Percentiles rank a stretch among this genome's conserved stretches.
Evolutionary conservation across 1,140 invertebrate species (phyloP).

Genomic region (Mycetomoellerius zeteki): DNA sequence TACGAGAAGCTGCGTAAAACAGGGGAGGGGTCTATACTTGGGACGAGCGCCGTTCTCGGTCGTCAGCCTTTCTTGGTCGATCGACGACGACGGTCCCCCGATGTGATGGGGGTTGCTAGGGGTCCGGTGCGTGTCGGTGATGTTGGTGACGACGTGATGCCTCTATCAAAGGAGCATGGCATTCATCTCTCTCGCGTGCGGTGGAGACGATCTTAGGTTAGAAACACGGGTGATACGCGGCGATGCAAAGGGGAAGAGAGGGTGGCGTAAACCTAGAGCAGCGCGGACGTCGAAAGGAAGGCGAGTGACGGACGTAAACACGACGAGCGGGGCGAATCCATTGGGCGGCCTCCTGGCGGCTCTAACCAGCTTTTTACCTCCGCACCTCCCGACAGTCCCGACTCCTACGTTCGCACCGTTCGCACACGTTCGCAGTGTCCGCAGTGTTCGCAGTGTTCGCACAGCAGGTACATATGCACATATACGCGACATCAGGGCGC

Average conservation of each 20-base stretch:
- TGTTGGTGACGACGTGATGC: conserved; percentile 59
- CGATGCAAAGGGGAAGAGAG: neutral
- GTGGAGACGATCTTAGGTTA: conserved; percentile 36
- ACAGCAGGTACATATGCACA: neutral
- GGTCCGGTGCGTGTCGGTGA: conserved; percentile 38
- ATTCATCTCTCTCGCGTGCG: conserved; percentile 67
- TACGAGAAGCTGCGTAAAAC: conserved; percentile 30
- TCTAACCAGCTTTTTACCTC: conserved; percentile 68
- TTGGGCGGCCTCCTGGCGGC: conserved; percentile 70
- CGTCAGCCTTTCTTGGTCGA: conserved; percentile 53
- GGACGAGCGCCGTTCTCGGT: conserved; percentile 62
- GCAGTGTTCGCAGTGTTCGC: too few species aligned
- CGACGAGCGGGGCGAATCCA: conserved; percentile 68
- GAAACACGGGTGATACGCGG: conserved; percentile 35
- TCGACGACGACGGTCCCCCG: conserved; percentile 11
- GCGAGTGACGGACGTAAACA: conserved; percentile 72
- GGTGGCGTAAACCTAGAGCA: conserved; percentile 27
- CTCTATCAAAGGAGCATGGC: conserved; percentile 72
- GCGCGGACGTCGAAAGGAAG: conserved; percentile 48
- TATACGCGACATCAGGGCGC: neutral
- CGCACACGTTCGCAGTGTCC: conserved; percentile 28
- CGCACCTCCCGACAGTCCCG: conserved; percentile 40
- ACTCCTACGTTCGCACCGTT: conserved; percentile 44
- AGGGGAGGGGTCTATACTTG: conserved; percentile 70
- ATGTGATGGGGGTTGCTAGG: neutral